phyloP scores from a whole-genome alignment of 2,888 invertebrate genomes.

The Diabrotica balteata region DNA sequence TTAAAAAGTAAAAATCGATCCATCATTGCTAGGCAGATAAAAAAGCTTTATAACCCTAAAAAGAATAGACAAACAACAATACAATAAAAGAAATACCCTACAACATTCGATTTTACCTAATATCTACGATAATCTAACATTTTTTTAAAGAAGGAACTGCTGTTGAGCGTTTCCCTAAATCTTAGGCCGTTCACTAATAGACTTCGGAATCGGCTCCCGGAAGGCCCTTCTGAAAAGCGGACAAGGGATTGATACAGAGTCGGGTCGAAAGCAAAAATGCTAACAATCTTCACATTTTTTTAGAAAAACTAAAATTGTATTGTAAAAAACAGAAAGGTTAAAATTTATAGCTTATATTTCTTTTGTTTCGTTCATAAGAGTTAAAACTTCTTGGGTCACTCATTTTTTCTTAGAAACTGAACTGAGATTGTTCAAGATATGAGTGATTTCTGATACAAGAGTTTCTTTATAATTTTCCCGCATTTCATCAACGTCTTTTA shows the following conservation, averaged over 20 bases:
- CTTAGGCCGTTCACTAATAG: conserved; percentile 3
- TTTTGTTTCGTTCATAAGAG: no score
- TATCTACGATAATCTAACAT: conserved; percentile 26
- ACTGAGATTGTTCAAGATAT: no score
- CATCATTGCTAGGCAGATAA: conserved; percentile 35
- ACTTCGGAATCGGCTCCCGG: conserved; percentile 1
- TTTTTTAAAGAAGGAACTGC: conserved; percentile 16
- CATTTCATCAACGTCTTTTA: no score
- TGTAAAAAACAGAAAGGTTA: no score
- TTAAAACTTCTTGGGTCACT: no score
- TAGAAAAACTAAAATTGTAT: no score
- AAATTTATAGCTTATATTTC: no score
- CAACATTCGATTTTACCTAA: conserved; percentile 29
- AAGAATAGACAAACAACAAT: conserved; percentile 36
- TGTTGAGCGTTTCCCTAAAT: conserved; percentile 7
- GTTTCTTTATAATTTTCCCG: no score
- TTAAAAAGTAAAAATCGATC: conserved; percentile 43
- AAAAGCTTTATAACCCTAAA: conserved; percentile 40
- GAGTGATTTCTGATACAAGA: no score
- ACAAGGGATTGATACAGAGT: conserved; percentile 1
- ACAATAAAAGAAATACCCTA: conserved; percentile 39
- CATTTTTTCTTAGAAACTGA: no score
- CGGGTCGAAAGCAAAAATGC: neutral
- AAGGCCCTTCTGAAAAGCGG: conserved; percentile 1
- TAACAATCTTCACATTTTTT: no score